Evolutionary conservation across 1,140 invertebrate species (phyloP), one percentile per base, ranked within the genome.

Genomic region (Pogonomyrmex californicus): DNA sequence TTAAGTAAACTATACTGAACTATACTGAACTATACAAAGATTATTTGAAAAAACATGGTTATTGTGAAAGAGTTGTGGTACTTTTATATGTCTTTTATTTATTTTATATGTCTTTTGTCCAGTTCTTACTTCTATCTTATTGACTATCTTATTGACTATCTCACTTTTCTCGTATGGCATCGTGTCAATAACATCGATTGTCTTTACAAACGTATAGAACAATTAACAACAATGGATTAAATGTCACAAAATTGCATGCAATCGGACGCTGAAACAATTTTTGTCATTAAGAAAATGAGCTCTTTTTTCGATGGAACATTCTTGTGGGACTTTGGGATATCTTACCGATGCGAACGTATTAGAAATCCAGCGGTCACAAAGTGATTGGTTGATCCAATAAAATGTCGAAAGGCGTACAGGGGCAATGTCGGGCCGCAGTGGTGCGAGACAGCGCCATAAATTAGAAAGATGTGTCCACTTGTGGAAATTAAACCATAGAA

Each of bases 401-500:
- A 95, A 95, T 93, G 91, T 94, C 92, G 91, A 93, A 93, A 92
- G 90, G 90, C 90, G 93, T 92, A 91, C 92, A 87, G 77, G 66
- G 63, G 71, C 41, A 75, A 73, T 56, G 79, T 54, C 44, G 77
- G 85, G 87, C 56, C 77, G 66, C 47, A 47, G n/a, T 30, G 75
- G 54, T 62, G 54, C 49, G 85, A 86, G 90, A 93, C 91, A 87
- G 86, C 90, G 91, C 90, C 89, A 93, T 94, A 94, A 94, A 94
- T 94, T 94, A 94, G 93, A 88, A 91, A 62, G 91, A 93, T 92
- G 92, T 94, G 92, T 94, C 93, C 93, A 94, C 92, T 92, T 88
- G 93, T 93, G 93, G 93, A 94, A 94, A 94, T 94, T 94, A 94
- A 94, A 93, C 91, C 91, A 94, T 92, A 93, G 91, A 92, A 93